Percentiles rank a stretch among this genome's conserved stretches.
phyloP scores from a whole-genome alignment of 2,797 vertebrate genomes.

The Danionella dracula region DNA sequence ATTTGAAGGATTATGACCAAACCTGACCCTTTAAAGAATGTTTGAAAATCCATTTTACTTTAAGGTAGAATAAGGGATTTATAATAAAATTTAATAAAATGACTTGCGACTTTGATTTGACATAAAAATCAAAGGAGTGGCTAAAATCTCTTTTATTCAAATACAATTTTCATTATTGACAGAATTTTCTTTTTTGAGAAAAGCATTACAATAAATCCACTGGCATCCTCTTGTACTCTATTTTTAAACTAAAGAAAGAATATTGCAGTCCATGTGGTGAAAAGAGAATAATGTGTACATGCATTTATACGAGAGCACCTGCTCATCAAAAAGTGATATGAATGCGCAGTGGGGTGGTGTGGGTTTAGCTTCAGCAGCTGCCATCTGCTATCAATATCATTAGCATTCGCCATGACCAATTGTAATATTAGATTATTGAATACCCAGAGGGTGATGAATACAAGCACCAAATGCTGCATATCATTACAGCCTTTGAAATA shows the following conservation, averaged over 20 bases:
- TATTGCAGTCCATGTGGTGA: background rate
- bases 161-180: too few species aligned
- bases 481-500: slow-evolving; percentile 23
- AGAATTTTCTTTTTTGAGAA: too few species aligned
- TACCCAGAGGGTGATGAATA: slow-evolving; percentile 64
- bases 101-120: too few species aligned
- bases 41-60: too few species aligned
- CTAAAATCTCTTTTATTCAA: too few species aligned
- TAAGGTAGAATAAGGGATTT: too few species aligned
- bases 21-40: too few species aligned
- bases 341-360: slow-evolving; percentile 26
- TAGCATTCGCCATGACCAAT: slow-evolving; percentile 71
- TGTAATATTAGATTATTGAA: slow-evolving; percentile 71
- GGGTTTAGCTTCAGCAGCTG: slow-evolving; percentile 55
- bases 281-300: slow-evolving; percentile 5
- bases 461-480: slow-evolving; percentile 44
- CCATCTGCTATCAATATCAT: slow-evolving; percentile 67
- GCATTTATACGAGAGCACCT: slow-evolving; percentile 37
- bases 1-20: too few species aligned
- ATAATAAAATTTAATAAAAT: too few species aligned
- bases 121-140: too few species aligned
- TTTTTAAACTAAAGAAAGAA: background rate
- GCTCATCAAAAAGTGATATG: slow-evolving; percentile 33
- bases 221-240: too few species aligned
- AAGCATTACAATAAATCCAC: too few species aligned